A percentile compares a stretch with the other conserved stretches of the same genome.
Evolutionary conservation across 1,140 invertebrate species (phyloP).

Genomic region (Pseudachorutes palmiensis): DNA sequence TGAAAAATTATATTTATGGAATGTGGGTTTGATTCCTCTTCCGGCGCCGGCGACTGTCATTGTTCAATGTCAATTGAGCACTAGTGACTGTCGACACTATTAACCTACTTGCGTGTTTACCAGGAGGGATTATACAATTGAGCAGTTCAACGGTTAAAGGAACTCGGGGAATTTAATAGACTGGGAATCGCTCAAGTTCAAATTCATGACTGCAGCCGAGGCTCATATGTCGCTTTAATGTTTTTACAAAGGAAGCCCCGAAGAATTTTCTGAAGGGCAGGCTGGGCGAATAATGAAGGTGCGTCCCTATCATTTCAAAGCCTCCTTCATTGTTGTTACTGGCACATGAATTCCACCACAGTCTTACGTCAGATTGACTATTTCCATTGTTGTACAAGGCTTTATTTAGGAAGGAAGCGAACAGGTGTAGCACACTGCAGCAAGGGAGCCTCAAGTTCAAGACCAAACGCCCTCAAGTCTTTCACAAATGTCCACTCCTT

Average conservation of each 20-base stretch:
- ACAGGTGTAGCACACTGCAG: background rate
- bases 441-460: background rate
- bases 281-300: background rate
- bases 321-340: background rate
- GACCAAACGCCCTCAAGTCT: no score
- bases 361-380: background rate
- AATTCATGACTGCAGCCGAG: background rate
- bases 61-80: no score
- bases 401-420: background rate
- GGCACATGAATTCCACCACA: background rate
- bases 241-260: background rate
- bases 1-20: no score
- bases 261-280: no score
- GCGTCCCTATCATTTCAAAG: background rate
- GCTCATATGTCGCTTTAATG: background rate
- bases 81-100: no score
- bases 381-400: background rate
- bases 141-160: no score
- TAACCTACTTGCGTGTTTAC: no score
- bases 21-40: no score
- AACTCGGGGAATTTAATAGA: background rate
- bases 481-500: no score
- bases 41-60: no score
- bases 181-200: background rate
- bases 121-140: no score